A percentile compares a stretch with the other conserved stretches of the same genome.
phyloP scores from a whole-genome alignment of 2,113 vertebrate species.

The Beaufortia kweichowensis region DNA sequence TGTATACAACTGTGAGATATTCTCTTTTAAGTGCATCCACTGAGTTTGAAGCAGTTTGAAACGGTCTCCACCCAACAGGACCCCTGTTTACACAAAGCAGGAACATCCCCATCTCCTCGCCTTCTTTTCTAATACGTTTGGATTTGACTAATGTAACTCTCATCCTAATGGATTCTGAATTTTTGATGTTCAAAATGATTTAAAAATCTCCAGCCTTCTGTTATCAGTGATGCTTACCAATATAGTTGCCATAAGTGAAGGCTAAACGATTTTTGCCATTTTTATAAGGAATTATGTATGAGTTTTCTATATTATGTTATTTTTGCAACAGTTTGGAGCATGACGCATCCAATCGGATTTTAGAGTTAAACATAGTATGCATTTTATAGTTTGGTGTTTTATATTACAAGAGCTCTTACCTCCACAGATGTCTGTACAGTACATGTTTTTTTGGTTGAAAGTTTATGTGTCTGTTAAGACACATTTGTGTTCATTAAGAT shows the following conservation, averaged over 20 bases:
- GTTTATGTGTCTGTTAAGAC: not conserved
- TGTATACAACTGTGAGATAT: conserved; percentile 48
- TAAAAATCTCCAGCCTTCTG: not conserved
- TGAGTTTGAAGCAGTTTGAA: conserved; percentile 33
- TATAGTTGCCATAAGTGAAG: no score
- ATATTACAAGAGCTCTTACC: not conserved
- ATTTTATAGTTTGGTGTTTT: not conserved
- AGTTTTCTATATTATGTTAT: no score
- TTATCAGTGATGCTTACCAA: not conserved
- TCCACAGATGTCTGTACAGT: not conserved
- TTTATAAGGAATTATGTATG: no score
- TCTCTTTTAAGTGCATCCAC: conserved; percentile 53
- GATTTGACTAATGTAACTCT: not conserved
- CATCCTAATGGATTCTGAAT: conserved; percentile 1
- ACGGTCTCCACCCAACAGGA: conserved; percentile 16
- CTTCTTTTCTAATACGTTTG: conserved; percentile 23
- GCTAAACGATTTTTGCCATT: no score
- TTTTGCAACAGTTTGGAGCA: not conserved
- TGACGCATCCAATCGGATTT: not conserved
- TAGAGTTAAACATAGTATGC: no score
- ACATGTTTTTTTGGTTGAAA: not conserved
- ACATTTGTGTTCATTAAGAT: conserved; percentile 1
- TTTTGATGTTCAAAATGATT: not conserved
- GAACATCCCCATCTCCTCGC: not conserved
- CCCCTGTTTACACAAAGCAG: conserved; percentile 1